Base-by-base conservation (phyloP, 2,888 invertebrate species). In the Poecilobothrus nobilitatus region DNA sequence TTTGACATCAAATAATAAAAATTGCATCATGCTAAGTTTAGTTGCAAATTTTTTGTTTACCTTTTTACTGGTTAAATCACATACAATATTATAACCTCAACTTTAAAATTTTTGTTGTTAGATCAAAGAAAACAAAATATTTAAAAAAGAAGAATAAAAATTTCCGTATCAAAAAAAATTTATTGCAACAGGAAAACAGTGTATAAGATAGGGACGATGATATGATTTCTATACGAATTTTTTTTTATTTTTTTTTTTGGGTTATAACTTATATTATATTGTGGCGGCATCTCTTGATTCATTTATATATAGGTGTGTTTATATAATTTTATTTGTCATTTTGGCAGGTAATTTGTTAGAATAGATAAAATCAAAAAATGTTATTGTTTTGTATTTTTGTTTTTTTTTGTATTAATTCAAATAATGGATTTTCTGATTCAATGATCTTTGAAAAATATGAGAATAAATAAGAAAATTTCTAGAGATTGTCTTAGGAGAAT, bases 321-420 rank as follows among this genome's bases (percentile, higher is more conserved):
- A 53, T 53, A 53, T 53, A 53, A 53, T 53, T 53, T 53, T 53
- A 53, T 53, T 53, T 53, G 53, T 53, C 53, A 53, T 53, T 53
- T 53, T 53, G 53, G 53, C 53, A 53, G 53, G 53, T 53, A 53
- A 53, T 53, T 53, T 53, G 53, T 53, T 53, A 53, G 53, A n/a
- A 53, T 12, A 9, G 53, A 53, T 53, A 53, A 53, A 53, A 53
- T 53, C 53, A 53, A n/a, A 53, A 53, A 12, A 7, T 12, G 15
- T 12, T 15, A 53, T 53, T 53, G 15, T 53, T 53, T 41, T 41
- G 2, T n/a, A n/a, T 27, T 27, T 37, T 10, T 37, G 12, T 37
- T 12, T 37, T 37, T 4, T 37, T 78, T 74, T 71, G 5, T 27
- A 27, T 4, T 27, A 27, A 27, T 27, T 27, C 27, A 27, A 27